phyloP scores from a whole-genome alignment of 2,888 invertebrate species.

The Apodemia duryi region DNA sequence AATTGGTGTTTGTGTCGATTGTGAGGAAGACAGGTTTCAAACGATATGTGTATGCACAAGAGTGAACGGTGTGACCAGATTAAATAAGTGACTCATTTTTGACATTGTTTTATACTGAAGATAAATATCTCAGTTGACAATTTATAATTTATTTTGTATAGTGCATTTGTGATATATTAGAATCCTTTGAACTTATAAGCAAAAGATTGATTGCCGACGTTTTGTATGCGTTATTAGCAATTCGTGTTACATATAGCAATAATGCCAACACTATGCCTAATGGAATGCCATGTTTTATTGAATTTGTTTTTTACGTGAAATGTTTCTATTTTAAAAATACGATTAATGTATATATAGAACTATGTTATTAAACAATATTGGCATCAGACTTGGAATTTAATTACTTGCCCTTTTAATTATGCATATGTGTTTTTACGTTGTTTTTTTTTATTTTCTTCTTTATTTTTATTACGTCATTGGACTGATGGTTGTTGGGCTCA shows the following conservation, averaged over 20 bases:
- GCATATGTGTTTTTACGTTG: no score
- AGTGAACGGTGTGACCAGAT: slow-evolving; percentile 71
- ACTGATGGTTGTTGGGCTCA: no score
- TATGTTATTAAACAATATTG: slow-evolving; percentile 77
- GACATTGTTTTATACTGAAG: slow-evolving; percentile 69
- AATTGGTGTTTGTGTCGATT: slow-evolving; percentile 64
- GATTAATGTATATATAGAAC: slow-evolving; percentile 73
- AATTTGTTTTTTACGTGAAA: slow-evolving; percentile 67
- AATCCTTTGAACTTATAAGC: slow-evolving; percentile 43
- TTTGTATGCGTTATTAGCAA: slow-evolving; percentile 39
- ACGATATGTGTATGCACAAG: slow-evolving; percentile 60
- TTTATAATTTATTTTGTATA: slow-evolving; percentile 75
- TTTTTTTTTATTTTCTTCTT: no score
- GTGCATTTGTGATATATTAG: slow-evolving; percentile 73
- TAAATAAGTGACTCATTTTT: slow-evolving; percentile 60
- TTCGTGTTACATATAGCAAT: slow-evolving; percentile 45
- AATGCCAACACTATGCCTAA: slow-evolving; percentile 58
- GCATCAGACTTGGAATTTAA: slow-evolving; percentile 44
- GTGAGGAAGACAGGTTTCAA: slow-evolving; percentile 57
- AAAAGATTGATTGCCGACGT: slow-evolving; percentile 48
- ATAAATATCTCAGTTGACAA: slow-evolving; percentile 66
- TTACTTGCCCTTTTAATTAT: slow-evolving; percentile 34
- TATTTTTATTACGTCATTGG: no score
- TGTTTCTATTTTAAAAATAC: slow-evolving; percentile 73
- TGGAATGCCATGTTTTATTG: slow-evolving; percentile 59